Evolutionary conservation across 1,140 invertebrate genomes (phyloP), one percentile per base, ranked within the genome.

Genomic region (Homarus americanus): DNA sequence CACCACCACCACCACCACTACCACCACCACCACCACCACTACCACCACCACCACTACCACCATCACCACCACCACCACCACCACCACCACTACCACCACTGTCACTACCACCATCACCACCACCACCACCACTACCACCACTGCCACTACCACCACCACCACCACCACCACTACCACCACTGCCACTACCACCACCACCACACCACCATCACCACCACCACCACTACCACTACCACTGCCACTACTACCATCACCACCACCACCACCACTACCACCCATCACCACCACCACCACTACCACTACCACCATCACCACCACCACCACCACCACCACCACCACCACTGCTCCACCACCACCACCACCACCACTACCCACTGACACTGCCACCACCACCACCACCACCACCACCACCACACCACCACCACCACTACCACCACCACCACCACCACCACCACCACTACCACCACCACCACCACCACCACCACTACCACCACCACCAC

Each of bases 91-190:
- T 49, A 49, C 44, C 44, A 49, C 44, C 44, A 49, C 44, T 49
- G 12, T 12, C 44, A 49, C 44, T 12, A 49, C 44, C 17, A 41
- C 36, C 38, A 41, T n/a, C 36, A 41, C 75, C 17, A n/a, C 10
- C 20, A 20, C 36, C 41, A 38, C 75, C 28, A 36, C 32, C 36
- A 40, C 5, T 28, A 40, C 72, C 28, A 49, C 5, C 10, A 15
- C 53, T 17, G 20, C 53, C 72, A 32, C 72, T 63, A 75, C 72
- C 72, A 75, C 32, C 28, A 34, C 72, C 72, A 75, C 72, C 32
- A 40, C 24, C 72, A 34, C 72, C 72, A 40, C 72, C 20, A 49
- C 44, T 49, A 49, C 44, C 44, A 49, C 44, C 44, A 49, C 44
- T 49, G 12, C 44, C 44, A 49, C 44, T 12, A n/a, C 66, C 20